These are phyloP conservation scores for Brachionus plicatilis DNA, from an alignment of 1,140 invertebrate genomes.

Conservation along the genomic window DNA sequence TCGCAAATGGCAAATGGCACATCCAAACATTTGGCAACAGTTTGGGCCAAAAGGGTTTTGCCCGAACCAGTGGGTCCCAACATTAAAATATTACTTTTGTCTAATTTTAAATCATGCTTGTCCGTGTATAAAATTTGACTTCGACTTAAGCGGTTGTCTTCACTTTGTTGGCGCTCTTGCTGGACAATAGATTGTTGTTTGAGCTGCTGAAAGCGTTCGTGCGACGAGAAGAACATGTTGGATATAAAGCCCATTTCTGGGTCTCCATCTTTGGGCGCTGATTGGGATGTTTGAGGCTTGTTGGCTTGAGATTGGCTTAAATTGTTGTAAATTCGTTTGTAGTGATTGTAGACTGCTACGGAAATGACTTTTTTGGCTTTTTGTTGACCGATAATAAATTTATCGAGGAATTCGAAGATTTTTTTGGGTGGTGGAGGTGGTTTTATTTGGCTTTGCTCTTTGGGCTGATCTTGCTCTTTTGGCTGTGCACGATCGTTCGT, in stretches of 20 bases:
- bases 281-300: slow-evolving; percentile 42
- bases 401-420: slow-evolving; percentile 90
- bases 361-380: slow-evolving; percentile 96
- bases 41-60: slow-evolving; percentile 95
- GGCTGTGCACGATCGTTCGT: not conserved
- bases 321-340: slow-evolving; percentile 94
- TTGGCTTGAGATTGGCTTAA: slow-evolving; percentile 60
- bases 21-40: slow-evolving; percentile 78
- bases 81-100: slow-evolving; percentile 95
- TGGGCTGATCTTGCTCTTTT: slow-evolving; percentile 15
- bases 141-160: slow-evolving; percentile 45
- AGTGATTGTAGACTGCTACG: slow-evolving; percentile 98
- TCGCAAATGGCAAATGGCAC: slow-evolving; percentile 99
- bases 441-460: not conserved
- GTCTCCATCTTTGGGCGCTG: slow-evolving; percentile 42
- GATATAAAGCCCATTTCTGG: slow-evolving; percentile 35
- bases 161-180: slow-evolving; percentile 44
- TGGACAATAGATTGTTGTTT: slow-evolving; percentile 56
- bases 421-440: slow-evolving; percentile 46
- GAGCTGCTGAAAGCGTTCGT: slow-evolving; percentile 75
- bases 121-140: slow-evolving; percentile 75
- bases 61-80: slow-evolving; percentile 94
- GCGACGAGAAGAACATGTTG: slow-evolving; percentile 49
- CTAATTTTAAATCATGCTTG: slow-evolving; percentile 77
- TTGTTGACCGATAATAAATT: slow-evolving; percentile 96